A percentile compares a stretch with the other conserved stretches of the same genome.
Evolutionary conservation across 2,113 vertebrate genomes (phyloP).

Genomic region (Ciconia stormi): DNA sequence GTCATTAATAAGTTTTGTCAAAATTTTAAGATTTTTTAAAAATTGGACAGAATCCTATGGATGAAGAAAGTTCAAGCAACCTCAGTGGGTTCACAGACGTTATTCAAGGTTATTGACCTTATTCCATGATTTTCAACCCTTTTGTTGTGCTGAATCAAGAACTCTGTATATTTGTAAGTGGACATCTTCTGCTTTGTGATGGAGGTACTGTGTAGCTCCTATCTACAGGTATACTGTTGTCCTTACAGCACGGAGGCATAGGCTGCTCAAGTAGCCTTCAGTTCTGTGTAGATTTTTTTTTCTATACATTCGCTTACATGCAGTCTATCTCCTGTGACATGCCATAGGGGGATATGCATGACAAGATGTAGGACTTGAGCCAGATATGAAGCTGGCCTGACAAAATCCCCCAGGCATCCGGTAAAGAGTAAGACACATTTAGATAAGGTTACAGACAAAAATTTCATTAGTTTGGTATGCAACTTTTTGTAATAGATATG

Average conservation of each 20-base stretch:
- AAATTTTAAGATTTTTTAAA: not conserved
- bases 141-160: not conserved
- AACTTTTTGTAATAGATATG: not conserved
- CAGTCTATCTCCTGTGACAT: not conserved
- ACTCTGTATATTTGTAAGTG: not conserved
- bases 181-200: not conserved
- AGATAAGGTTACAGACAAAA: slow-evolving; percentile 14
- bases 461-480: not conserved
- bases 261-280: not conserved
- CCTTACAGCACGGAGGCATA: not conserved
- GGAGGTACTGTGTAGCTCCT: fast-evolving
- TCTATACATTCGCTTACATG: not conserved
- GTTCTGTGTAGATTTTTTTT: not conserved
- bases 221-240: not conserved
- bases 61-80: not conserved
- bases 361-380: not conserved
- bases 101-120: not conserved
- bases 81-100: not conserved
- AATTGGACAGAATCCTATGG: not conserved
- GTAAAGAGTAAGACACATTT: not conserved
- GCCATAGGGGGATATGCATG: not conserved
- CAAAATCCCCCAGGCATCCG: slow-evolving; percentile 9
- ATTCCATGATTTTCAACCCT: not conserved
- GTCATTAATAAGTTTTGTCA: not conserved
- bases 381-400: not conserved